phyloP scores from a whole-genome alignment of 2,888 invertebrate species.

The Achlya flavicornis region DNA sequence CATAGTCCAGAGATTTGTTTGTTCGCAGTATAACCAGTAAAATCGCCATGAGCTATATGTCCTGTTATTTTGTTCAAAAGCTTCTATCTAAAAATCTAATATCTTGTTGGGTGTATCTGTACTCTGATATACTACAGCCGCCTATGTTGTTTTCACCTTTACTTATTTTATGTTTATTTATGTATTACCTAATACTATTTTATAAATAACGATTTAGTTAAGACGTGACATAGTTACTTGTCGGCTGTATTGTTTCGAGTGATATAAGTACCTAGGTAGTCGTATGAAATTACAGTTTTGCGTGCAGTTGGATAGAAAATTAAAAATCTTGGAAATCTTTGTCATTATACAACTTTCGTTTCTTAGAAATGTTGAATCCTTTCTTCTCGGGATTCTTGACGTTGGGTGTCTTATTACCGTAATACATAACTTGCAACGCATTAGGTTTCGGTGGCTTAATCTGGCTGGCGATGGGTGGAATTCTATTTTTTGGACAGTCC shows the following conservation, averaged over 20 bases:
- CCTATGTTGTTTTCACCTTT: no score
- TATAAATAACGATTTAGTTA: no score
- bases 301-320: slow-evolving; percentile 15
- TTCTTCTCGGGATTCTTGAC: slow-evolving; percentile 58
- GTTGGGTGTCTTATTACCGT: slow-evolving; percentile 50
- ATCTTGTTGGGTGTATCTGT: no score
- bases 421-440: slow-evolving; percentile 68
- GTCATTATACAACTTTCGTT: slow-evolving; percentile 72
- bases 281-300: not conserved
- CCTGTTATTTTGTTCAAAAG: no score
- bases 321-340: slow-evolving; percentile 72
- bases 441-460: slow-evolving; percentile 51
- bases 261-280: not conserved
- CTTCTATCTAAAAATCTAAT: no score
- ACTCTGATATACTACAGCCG: no score
- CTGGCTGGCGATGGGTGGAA: slow-evolving; percentile 32
- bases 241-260: not conserved
- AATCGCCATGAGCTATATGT: no score
- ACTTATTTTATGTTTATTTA: no score
- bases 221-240: not conserved
- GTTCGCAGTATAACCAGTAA: no score
- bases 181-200: no score
- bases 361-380: slow-evolving; percentile 73
- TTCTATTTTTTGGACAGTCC: slow-evolving; percentile 39
- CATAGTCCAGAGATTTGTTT: no score